Percentiles rank a stretch among this genome's conserved stretches.
phyloP scores from a whole-genome alignment of 2,888 invertebrate species.

The Leptinotarsa peninsularis region DNA sequence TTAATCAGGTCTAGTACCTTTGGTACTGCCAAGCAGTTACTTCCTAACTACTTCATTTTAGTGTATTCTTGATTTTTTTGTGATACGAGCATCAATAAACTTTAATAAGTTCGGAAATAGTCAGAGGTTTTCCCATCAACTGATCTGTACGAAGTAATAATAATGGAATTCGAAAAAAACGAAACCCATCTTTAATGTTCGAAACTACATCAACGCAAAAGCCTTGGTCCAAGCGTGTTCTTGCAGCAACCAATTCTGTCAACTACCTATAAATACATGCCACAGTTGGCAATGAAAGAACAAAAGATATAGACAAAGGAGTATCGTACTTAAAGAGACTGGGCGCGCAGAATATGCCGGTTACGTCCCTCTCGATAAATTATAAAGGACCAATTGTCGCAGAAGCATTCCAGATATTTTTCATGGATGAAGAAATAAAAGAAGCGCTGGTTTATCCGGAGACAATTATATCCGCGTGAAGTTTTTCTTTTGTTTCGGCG shows the following conservation, averaged over 20 bases:
- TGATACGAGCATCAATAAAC: no score
- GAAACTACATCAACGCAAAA: no score
- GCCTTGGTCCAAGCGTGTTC: slow-evolving; percentile 11
- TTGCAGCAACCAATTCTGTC: neutral
- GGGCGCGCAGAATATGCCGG: slow-evolving; percentile 25
- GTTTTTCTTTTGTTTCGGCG: slow-evolving; percentile 15
- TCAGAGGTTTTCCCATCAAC: no score
- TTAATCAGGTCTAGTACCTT: no score
- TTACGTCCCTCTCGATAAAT: slow-evolving; percentile 20
- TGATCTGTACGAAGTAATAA: no score
- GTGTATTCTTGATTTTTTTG: no score
- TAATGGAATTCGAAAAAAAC: no score
- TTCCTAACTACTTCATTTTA: no score
- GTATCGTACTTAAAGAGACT: slow-evolving; percentile 25
- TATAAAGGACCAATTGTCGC: slow-evolving; percentile 23
- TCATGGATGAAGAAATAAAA: slow-evolving; percentile 21
- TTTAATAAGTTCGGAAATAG: no score
- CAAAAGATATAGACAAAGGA: slow-evolving; percentile 24
- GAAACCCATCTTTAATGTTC: no score
- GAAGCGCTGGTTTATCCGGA: slow-evolving; percentile 17
- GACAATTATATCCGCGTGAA: slow-evolving; percentile 17
- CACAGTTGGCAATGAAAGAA: slow-evolving; percentile 20
- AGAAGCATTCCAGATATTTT: slow-evolving; percentile 12
- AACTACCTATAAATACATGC: slow-evolving; percentile 17
- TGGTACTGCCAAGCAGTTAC: no score